These are phyloP conservation scores for Cremastinae sp. DNA, from an alignment of 2,888 invertebrate genomes.

Conservation along the genomic window DNA sequence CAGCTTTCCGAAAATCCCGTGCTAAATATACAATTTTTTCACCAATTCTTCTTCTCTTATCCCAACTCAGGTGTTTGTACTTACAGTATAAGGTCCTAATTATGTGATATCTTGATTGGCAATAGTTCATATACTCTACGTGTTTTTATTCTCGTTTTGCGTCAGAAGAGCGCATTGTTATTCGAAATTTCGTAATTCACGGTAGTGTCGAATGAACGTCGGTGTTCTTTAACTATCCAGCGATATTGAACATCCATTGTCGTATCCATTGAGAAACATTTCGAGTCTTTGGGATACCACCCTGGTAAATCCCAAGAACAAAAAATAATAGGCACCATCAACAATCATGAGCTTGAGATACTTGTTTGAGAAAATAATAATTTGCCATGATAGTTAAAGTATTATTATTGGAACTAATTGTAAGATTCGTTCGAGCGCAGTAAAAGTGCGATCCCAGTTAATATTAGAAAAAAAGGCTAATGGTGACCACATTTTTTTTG, in stretches of 20 bases:
- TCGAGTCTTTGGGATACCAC: neutral
- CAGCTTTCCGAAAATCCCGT: slow-evolving; percentile 28
- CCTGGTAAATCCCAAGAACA: too few relatives aligned
- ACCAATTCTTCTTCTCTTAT: neutral
- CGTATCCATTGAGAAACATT: neutral
- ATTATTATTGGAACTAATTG: too few relatives aligned
- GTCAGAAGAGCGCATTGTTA: slow-evolving; percentile 1
- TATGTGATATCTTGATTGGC: slow-evolving; percentile 32
- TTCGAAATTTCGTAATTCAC: neutral
- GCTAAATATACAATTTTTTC: slow-evolving; percentile 38
- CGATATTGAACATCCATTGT: neutral
- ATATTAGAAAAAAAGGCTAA: too few relatives aligned
- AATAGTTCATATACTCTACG: slow-evolving; percentile 20
- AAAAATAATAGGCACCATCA: neutral
- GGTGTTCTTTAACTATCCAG: slow-evolving; percentile 12
- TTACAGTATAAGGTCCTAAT: slow-evolving; percentile 48
- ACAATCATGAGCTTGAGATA: neutral
- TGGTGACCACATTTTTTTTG: too few relatives aligned
- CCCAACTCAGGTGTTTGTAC: slow-evolving; percentile 57
- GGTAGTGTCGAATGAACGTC: neutral
- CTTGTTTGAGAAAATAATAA: neutral
- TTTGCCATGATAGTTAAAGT: too few relatives aligned
- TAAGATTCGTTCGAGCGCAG: too few relatives aligned
- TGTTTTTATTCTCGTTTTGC: slow-evolving; percentile 7
- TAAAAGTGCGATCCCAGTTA: too few relatives aligned